phyloP scores from a whole-genome alignment of 2,113 vertebrate species.

The Toxostoma redivivum region DNA sequence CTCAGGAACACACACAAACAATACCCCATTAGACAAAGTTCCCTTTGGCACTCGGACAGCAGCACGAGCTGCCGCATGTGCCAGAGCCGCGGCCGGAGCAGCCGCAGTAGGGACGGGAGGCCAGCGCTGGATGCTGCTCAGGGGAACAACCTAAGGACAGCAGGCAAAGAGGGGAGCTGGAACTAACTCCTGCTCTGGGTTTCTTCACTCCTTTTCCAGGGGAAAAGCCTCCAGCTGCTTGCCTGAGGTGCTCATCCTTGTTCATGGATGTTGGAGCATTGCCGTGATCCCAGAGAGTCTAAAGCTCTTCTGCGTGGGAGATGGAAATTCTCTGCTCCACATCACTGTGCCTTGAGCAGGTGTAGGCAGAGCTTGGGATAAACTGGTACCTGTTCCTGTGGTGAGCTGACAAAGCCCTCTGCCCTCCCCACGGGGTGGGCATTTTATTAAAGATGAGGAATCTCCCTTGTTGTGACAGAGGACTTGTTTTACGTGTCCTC shows the following conservation, averaged over 20 bases:
- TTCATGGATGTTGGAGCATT: neutral
- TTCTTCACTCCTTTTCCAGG: neutral
- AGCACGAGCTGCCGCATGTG: neutral
- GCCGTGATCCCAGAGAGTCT: neutral
- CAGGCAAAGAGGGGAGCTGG: fast-evolving
- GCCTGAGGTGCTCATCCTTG: too few relatives aligned
- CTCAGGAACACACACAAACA: constrained; percentile 74
- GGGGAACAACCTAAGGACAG: neutral
- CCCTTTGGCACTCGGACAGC: constrained; percentile 50
- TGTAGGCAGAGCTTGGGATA: neutral
- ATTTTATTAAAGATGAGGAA: neutral
- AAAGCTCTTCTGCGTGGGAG: neutral
- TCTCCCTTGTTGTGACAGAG: neutral
- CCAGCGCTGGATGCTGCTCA: neutral
- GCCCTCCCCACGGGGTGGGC: fast-evolving
- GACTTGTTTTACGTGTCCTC: neutral
- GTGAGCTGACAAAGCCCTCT: neutral
- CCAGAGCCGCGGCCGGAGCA: neutral
- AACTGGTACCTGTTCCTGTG: neutral
- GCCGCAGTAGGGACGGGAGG: neutral
- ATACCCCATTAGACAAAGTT: constrained; percentile 60
- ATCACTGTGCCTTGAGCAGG: neutral
- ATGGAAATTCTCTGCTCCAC: neutral
- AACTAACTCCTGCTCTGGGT: neutral
- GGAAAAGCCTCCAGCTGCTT: neutral